These are phyloP conservation scores for Chlorops oryzae DNA, from an alignment of 1,140 invertebrate genomes.

Conservation along the genomic window DNA sequence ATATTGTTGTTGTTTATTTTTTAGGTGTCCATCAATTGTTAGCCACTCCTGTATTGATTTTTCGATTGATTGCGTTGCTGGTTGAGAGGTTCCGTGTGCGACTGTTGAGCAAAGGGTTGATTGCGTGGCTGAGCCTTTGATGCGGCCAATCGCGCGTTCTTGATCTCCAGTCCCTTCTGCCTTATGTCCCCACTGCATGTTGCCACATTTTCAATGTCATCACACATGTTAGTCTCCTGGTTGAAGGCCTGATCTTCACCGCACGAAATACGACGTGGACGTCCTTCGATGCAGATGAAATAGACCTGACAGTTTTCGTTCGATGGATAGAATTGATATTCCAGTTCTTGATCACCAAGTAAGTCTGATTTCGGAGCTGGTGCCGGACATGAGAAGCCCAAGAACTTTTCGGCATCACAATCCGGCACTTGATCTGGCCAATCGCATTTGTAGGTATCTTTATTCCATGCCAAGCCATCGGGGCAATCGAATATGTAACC, in stretches of 20 bases:
- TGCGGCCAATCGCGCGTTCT: slow-evolving; percentile 31
- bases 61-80: too few relatives aligned
- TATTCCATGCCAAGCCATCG: slow-evolving; percentile 78
- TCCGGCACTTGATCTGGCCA: slow-evolving; percentile 78
- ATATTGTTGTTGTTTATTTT: too few relatives aligned
- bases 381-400: slow-evolving; percentile 63
- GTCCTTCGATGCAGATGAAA: slow-evolving; percentile 71
- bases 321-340: slow-evolving; percentile 54
- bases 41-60: not conserved
- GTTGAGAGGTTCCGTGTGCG: too few relatives aligned
- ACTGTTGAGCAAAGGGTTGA: not conserved
- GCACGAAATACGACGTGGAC: slow-evolving; percentile 65
- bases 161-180: slow-evolving; percentile 35
- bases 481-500: slow-evolving; percentile 55
- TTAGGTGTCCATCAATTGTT: not conserved
- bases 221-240: slow-evolving; percentile 66
- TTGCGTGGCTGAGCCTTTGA: not conserved
- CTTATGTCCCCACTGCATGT: slow-evolving; percentile 54
- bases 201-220: slow-evolving; percentile 69
- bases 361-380: slow-evolving; percentile 46
- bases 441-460: slow-evolving; percentile 68
- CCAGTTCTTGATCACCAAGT: slow-evolving; percentile 44
- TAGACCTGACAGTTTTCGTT: slow-evolving; percentile 68
- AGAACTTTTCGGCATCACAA: slow-evolving; percentile 68
- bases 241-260: slow-evolving; percentile 76